Conservation (phyloP, 2,113 vertebrate genomes). For the Scomber colias region DNA sequence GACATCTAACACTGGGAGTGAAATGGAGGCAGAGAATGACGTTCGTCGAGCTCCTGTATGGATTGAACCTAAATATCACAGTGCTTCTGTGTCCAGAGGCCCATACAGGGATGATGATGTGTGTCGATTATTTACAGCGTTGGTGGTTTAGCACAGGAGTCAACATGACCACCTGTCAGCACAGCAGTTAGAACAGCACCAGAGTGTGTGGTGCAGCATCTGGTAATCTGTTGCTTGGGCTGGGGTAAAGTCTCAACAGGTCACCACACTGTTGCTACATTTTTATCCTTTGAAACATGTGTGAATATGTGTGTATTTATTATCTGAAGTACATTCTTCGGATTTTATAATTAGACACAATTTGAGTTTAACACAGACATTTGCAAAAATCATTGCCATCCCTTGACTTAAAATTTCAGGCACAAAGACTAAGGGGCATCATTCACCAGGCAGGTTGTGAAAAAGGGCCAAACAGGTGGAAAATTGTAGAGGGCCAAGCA, state of each 20-base stretch:
- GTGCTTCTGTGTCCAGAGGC: slow-evolving; percentile 54
- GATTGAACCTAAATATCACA: slow-evolving; percentile 53
- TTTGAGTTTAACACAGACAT: slow-evolving; percentile 34
- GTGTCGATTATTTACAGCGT: slow-evolving; percentile 67
- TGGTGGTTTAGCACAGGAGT: slow-evolving; percentile 52
- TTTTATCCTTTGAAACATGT: background rate
- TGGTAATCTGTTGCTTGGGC: slow-evolving; percentile 41
- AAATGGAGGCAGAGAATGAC: slow-evolving; percentile 24
- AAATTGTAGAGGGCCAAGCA: slow-evolving; percentile 61
- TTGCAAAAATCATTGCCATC: background rate
- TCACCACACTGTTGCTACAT: background rate
- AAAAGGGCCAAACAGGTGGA: slow-evolving; percentile 13
- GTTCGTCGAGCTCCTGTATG: slow-evolving; percentile 3
- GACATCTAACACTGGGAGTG: slow-evolving; percentile 13
- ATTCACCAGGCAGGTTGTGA: slow-evolving; percentile 14
- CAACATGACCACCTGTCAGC: slow-evolving; percentile 47
- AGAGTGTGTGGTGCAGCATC: slow-evolving; percentile 4
- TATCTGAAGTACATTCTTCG: slow-evolving; percentile 40
- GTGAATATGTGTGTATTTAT: slow-evolving; percentile 1
- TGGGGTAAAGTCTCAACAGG: slow-evolving; percentile 23
- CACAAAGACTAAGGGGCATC: slow-evolving; percentile 36
- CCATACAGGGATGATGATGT: slow-evolving; percentile 22
- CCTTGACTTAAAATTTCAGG: slow-evolving; percentile 28
- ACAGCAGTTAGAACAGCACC: slow-evolving; percentile 29
- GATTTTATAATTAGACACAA: slow-evolving; percentile 42